phyloP scores from a whole-genome alignment of 92 coral and sea anemone species.

The Desmophyllum pertusum region DNA sequence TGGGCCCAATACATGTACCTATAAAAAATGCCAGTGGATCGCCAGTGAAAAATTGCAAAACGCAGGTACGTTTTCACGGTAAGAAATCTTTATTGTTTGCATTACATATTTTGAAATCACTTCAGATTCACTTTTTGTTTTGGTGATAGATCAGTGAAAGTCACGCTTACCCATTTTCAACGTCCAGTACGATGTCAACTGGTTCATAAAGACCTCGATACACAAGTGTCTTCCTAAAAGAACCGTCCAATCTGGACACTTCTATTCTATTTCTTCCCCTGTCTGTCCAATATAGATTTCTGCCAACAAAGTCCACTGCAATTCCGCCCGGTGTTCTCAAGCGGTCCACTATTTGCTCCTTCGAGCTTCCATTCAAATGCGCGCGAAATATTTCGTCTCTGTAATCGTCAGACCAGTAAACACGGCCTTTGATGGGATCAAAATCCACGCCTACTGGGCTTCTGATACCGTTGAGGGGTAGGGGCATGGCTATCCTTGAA shows the following conservation, averaged over 20 bases:
- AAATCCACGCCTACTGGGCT: constrained; percentile 64
- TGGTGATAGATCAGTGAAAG: neutral
- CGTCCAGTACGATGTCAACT: constrained; percentile 63
- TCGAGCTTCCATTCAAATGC: constrained; percentile 59
- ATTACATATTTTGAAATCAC: too few relatives aligned
- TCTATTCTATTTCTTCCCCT: constrained; percentile 38
- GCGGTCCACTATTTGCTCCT: constrained; percentile 41
- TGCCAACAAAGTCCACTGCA: constrained; percentile 63
- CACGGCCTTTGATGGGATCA: constrained; percentile 61
- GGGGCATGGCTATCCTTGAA: constrained; percentile 11
- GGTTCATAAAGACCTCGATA: constrained; percentile 54
- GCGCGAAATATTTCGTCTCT: constrained; percentile 58
- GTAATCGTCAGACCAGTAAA: constrained; percentile 76
- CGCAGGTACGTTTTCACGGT: neutral
- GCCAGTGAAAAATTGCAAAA: neutral
- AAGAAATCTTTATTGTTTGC: too few relatives aligned
- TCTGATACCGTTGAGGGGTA: constrained; percentile 16
- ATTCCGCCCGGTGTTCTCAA: constrained; percentile 60
- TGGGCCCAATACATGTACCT: constrained; percentile 36
- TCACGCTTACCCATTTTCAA: constrained; percentile 43
- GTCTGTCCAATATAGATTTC: constrained; percentile 76
- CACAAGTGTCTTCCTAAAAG: constrained; percentile 49
- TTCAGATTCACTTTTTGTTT: neutral
- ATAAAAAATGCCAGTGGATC: neutral
- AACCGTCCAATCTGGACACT: constrained; percentile 63